phyloP scores from a whole-genome alignment of 2,888 invertebrate genomes.

The Agrypnus murinus region DNA sequence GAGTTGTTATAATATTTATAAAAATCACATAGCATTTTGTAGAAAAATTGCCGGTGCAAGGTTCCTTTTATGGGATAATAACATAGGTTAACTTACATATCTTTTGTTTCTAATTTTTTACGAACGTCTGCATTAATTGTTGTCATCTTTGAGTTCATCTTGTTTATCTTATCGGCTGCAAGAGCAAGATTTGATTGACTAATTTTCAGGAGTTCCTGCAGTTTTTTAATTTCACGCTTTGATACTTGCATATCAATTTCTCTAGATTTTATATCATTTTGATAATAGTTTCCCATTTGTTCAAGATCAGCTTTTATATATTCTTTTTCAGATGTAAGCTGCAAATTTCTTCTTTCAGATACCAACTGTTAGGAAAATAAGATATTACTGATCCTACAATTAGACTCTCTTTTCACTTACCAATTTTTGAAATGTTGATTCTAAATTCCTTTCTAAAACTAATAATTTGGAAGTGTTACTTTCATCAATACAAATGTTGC shows the following conservation, averaged over 20 bases:
- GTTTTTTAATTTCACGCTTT: conserved; percentile 68
- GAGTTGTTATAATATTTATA: too few relatives aligned
- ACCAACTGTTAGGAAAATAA: conserved; percentile 68
- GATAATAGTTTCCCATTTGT: conserved; percentile 73
- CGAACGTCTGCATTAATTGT: conserved; percentile 63
- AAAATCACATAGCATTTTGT: too few relatives aligned
- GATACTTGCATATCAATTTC: conserved; percentile 75
- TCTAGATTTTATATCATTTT: conserved; percentile 74
- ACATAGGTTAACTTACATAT: conserved; percentile 54
- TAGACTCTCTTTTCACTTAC: conserved; percentile 64
- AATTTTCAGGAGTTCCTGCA: conserved; percentile 68
- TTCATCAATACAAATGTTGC: conserved; percentile 67
- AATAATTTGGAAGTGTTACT: conserved; percentile 67
- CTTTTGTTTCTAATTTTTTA: conserved; percentile 54
- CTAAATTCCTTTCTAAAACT: conserved; percentile 74
- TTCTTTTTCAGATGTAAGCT: conserved; percentile 76
- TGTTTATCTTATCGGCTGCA: conserved; percentile 60
- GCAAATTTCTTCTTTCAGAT: conserved; percentile 76
- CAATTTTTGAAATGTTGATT: conserved; percentile 76
- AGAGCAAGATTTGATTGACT: conserved; percentile 63
- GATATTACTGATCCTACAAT: neutral
- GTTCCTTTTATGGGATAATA: too few relatives aligned
- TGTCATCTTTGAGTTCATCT: conserved; percentile 62
- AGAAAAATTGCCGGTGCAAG: too few relatives aligned
- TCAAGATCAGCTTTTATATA: conserved; percentile 76